Base-by-base conservation (phyloP, 2,888 invertebrate species). In the Antheraea assamensis region DNA sequence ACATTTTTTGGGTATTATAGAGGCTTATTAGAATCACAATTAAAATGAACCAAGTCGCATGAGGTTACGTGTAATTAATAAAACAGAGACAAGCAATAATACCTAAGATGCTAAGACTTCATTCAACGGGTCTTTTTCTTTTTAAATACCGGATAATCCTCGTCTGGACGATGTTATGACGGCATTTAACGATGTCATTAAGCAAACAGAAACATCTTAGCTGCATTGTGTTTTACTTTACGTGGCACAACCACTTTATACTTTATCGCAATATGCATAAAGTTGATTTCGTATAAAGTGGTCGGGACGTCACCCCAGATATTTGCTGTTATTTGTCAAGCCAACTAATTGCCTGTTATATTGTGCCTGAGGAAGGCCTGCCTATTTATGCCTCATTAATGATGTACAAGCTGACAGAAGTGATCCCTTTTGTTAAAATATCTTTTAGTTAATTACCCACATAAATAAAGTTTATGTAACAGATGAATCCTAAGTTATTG, bases 111-210 rank as follows among this genome's bases (percentile, higher is more conserved):
- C 72, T 70, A 70, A 58, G 70, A 70, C 73, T 73, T 70, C 58
- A 70, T 68, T 35, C n/a, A 68, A 68, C 35, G 68, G 35, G 31
- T 52, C 68, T 72, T 78, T 84, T 30, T 76, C 78, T 76, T 74
- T 78, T 81, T 13, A 80, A 76, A 80, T 83, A 83, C 78, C 78
- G 78, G 88, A 85, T 90, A 81, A 90, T 88, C 88, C 85, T 72
- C 77, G 84, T 87, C 88, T 86, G 89, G 87, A 84, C 89, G 82
- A 82, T 83, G 83, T 84, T 85, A 82, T 82, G 85, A 83, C 84
- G 82, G 66, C 58, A 68, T 71, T 85, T 92, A 93, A 93, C 91
- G 92, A 92, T 85, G 88, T 90, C 90, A 90, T 91, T 91, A 90
- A 80, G 84, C 84, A 86, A 88, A 89, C 87, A 87, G 86, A 84